Evolutionary conservation across 2,888 invertebrate species (phyloP).

Genomic region (Erannis defoliaria): DNA sequence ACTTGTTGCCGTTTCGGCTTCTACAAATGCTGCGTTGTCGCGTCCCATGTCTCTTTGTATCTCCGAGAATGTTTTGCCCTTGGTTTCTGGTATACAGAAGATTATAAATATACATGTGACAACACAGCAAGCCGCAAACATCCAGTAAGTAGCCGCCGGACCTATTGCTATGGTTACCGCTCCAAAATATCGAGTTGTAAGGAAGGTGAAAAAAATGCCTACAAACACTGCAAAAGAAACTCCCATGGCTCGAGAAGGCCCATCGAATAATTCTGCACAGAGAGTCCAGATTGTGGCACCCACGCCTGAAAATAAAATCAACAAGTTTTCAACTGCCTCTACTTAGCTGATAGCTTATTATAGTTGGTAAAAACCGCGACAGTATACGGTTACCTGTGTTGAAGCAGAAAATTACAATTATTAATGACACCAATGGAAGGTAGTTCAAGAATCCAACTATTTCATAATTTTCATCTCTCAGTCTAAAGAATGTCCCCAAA

Average conservation of each 20-base stretch:
- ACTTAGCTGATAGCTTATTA: not conserved
- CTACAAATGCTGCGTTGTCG: not conserved
- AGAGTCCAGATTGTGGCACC: conserved; percentile 65
- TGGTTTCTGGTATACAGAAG: conserved; percentile 69
- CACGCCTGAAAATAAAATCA: conserved; percentile 55
- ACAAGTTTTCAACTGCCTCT: not conserved
- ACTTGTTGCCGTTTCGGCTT: not conserved
- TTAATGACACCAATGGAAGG: conserved; percentile 66
- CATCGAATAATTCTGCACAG: conserved; percentile 65
- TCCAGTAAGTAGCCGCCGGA: conserved; percentile 57
- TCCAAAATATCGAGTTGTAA: conserved; percentile 59
- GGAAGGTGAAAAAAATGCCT: conserved; percentile 8
- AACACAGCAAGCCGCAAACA: conserved; percentile 43
- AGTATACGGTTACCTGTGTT: conserved; percentile 61
- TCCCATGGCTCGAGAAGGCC: conserved; percentile 58
- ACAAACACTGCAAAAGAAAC: conserved; percentile 42
- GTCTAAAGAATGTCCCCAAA: conserved; percentile 25
- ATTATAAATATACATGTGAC: conserved; percentile 54
- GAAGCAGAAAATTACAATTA: conserved; percentile 65
- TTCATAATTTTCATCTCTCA: conserved; percentile 17
- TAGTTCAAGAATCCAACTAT: conserved; percentile 64
- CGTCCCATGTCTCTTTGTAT: conserved; percentile 52
- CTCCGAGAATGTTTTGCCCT: conserved; percentile 64
- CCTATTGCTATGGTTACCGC: conserved; percentile 53
- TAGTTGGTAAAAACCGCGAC: not conserved